Base-by-base conservation (phyloP, 2,113 vertebrate genomes). In the Pygoscelis antarcticus region DNA sequence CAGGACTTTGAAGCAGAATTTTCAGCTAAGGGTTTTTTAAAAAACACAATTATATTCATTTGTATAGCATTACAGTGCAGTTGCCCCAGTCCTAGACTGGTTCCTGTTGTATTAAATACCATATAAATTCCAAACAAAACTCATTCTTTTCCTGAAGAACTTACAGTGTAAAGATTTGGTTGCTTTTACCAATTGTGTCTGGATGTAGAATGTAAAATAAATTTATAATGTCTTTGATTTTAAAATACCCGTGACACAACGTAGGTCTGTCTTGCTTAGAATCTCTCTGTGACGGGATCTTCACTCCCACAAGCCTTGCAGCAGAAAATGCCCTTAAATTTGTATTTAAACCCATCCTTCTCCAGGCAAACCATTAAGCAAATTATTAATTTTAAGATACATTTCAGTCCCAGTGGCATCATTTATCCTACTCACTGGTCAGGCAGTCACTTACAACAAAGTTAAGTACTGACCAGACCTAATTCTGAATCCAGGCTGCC, bases 371-470 rank as follows among this genome's bases (percentile, higher is more conserved):
- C 62, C 78, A 91, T 96, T 97, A 96, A 76, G 81, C 46, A 64
- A 72, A 90, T 70, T 13, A 87, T 93, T 95, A 34, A 93, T 94
- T 82, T 91, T 38, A 90, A 90, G 87, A 68, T 68, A 83, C 29
- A 22, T 94, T 96, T 94, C 51, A 55, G 78, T 97, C 95, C 84
- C 95, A 90, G 82, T 74, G 91, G 89, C 78, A 85, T 80, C 34
- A 84, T 97, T 97, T 95, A 90, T 96, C 81, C 84, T 86, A 88
- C 91, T 97, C 62, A 70, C 42, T 85, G 89, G 62, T 61, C 66
- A 91, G 66, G n/a, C 89, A 83, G 81, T 77, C 65, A 79, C 76
- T 96, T 81, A 57, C 54, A 93, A 89, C 81, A 32, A 78, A 95
- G 79, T 94, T 88, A 96, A 92, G 80, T 40, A 86, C 60, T 72